A percentile compares a stretch with the other conserved stretches of the same genome.
These are phyloP conservation scores for Argyresthia albistria DNA, from an alignment of 2,888 invertebrate genomes.

Conservation along the genomic window DNA sequence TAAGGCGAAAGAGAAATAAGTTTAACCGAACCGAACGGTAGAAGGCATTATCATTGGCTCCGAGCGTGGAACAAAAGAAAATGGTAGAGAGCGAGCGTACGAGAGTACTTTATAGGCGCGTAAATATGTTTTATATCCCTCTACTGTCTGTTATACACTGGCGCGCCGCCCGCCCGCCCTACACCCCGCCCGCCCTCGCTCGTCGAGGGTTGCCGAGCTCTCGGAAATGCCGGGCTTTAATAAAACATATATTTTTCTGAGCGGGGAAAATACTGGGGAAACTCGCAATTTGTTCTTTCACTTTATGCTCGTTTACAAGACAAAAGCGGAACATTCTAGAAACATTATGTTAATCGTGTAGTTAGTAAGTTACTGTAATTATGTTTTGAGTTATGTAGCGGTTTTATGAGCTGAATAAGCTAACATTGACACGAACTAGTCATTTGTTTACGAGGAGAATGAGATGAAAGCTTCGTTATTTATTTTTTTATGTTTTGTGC, in stretches of 20 bases:
- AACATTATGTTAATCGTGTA: slow-evolving; percentile 70
- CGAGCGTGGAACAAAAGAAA: slow-evolving; percentile 70
- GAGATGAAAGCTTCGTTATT: too few species aligned
- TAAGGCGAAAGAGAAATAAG: slow-evolving; percentile 68
- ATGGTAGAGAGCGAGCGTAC: slow-evolving; percentile 68
- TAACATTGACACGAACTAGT: too few species aligned
- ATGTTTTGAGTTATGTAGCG: not conserved
- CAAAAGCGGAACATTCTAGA: slow-evolving; percentile 70
- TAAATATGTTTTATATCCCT: slow-evolving; percentile 73
- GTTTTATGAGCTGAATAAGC: too few species aligned
- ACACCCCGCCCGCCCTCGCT: slow-evolving; percentile 25
- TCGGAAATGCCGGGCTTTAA: slow-evolving; percentile 73
- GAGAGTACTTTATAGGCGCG: slow-evolving; percentile 73
- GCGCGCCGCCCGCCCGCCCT: slow-evolving; percentile 50
- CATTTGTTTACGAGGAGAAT: too few species aligned
- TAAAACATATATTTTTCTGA: slow-evolving; percentile 73
- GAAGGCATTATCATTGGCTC: slow-evolving; percentile 71
- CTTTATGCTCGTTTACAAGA: slow-evolving; percentile 74
- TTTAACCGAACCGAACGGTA: slow-evolving; percentile 68
- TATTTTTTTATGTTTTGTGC: too few species aligned
- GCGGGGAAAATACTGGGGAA: slow-evolving; percentile 73
- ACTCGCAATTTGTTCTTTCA: slow-evolving; percentile 74
- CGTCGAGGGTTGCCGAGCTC: slow-evolving; percentile 57
- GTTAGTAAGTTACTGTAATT: slow-evolving; percentile 24
- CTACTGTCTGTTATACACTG: slow-evolving; percentile 72